Evolutionary conservation across 2,113 vertebrate species (phyloP), one percentile per base, ranked within the genome.

Genomic region (Thalassarche chlororhynchos): DNA sequence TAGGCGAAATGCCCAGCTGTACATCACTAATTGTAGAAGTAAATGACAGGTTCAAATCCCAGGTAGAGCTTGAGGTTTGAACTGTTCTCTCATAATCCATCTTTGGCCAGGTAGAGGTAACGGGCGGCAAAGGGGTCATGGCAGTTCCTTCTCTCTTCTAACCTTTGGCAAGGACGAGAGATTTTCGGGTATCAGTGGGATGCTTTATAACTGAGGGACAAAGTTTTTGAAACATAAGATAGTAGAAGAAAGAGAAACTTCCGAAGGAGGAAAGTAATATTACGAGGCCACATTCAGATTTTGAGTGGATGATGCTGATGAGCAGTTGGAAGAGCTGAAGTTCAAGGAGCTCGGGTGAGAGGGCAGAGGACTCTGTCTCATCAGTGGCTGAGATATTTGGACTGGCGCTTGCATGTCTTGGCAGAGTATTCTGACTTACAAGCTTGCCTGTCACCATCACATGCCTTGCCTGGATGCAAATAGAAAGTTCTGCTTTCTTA

Each of bases 271-370:
- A 76, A 62, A 49, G 13, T 58, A 65, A 9, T 26, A 17, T 46
- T 46, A 9, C 4, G 62, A 61, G 62, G 78, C 72, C 17, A 2
- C 12, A 32, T 34, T 87, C 57, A 61, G 46, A 38, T 91, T 90
- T 90, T 29, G 87, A 93, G 93, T 94, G 88, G 90, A 70, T 88
- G 92, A 47, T 3, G 34, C 68, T 77, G 83, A 38, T 0, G 14
- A 69, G 60, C 58, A 60, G 58, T 46, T 60, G 87, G 83, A 74
- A 64, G 58, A 76, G 79, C 49, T 76, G 84, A 55, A 96, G 94
- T 93, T 97, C 91, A 95, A 94, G 94, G 66, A 93, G 91, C 69
- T 96, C 0, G 78, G 74, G 78, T 90, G 77, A 94, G 91, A 93
- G 89, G 84, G 61, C 89, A 93, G 75, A 89, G 78, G 77, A 83